Evolutionary conservation across 2,888 invertebrate genomes (phyloP).

Genomic region (Campopleginae sp.): DNA sequence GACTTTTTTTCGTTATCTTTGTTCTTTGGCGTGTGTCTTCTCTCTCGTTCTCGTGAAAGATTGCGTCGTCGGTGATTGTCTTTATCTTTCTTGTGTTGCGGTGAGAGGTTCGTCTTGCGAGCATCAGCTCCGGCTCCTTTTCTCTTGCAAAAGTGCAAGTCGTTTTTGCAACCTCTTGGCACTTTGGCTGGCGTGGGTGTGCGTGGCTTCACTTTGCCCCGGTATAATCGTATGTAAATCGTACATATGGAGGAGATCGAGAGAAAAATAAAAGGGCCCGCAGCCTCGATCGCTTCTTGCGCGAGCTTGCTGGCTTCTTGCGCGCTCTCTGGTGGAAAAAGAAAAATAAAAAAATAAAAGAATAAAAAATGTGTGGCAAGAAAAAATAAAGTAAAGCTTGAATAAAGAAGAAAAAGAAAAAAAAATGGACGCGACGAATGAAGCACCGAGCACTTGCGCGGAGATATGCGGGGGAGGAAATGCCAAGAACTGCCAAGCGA

Average conservation of each 20-base stretch:
- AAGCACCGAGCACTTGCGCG: conserved; percentile 49
- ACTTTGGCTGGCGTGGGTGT: conserved; percentile 80
- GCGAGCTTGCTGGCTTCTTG: conserved; percentile 50
- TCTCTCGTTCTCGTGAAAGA: conserved; percentile 39
- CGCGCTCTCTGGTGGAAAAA: no score
- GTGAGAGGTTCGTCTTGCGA: conserved; percentile 4
- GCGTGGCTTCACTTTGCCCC: conserved; percentile 80
- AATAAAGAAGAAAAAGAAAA: conserved; percentile 35
- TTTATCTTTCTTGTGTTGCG: background rate
- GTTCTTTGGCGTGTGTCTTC: conserved; percentile 45
- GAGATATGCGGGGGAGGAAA: conserved; percentile 52
- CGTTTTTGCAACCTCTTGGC: conserved; percentile 64
- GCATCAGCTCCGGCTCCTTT: conserved; percentile 46
- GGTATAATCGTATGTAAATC: conserved; percentile 84
- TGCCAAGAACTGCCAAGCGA: conserved; percentile 63
- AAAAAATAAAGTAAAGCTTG: background rate
- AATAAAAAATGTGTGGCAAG: background rate
- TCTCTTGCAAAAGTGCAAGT: conserved; percentile 42
- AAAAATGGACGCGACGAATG: conserved; percentile 52
- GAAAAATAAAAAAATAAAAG: no score
- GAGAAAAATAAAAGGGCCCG: conserved; percentile 32
- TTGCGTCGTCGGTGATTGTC: background rate
- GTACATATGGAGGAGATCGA: conserved; percentile 76
- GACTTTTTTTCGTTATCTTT: conserved; percentile 52
- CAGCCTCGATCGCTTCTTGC: conserved; percentile 47